Evolutionary conservation across 2,888 invertebrate genomes (phyloP).

Genomic region (Malachius bipustulatus): DNA sequence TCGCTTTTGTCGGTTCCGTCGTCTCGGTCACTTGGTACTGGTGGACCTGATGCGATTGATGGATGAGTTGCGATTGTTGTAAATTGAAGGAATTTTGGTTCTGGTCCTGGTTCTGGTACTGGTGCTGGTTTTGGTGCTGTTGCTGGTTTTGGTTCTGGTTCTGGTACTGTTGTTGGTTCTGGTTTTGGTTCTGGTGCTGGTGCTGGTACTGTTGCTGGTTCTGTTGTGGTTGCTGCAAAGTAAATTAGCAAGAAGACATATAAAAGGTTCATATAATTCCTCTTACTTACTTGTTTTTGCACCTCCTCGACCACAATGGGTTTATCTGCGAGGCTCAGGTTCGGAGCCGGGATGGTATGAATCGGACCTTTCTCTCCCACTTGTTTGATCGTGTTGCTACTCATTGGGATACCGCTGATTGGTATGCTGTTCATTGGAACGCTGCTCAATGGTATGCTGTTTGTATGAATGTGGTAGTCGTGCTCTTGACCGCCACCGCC

Average conservation of each 20-base stretch:
- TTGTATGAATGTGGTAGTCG: constrained; percentile 33
- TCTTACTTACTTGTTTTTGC: too few relatives aligned
- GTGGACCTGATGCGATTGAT: constrained; percentile 21
- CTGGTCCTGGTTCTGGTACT: constrained; percentile 7
- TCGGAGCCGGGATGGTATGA: constrained; percentile 77
- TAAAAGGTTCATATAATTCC: too few relatives aligned
- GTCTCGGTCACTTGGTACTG: constrained; percentile 46
- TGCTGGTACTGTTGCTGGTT: too few relatives aligned
- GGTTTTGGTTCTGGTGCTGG: constrained; percentile 10
- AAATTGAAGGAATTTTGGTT: constrained; percentile 10
- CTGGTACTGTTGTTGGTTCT: constrained; percentile 11
- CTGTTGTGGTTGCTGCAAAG: too few relatives aligned
- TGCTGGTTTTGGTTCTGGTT: constrained; percentile 14
- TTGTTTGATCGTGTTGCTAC: constrained; percentile 32
- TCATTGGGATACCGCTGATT: constrained; percentile 27
- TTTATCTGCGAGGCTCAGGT: constrained; percentile 57
- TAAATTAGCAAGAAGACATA: too few relatives aligned
- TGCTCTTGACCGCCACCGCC: too few relatives aligned
- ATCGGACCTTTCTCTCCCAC: constrained; percentile 55
- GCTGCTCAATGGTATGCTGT: too few relatives aligned
- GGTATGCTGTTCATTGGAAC: too few relatives aligned
- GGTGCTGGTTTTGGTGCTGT: constrained; percentile 4
- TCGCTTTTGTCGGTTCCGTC: constrained; percentile 31
- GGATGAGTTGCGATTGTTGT: constrained; percentile 9
- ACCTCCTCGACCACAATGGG: constrained; percentile 41